These are phyloP conservation scores for Pogonus chalceus DNA, from an alignment of 1,140 invertebrate species.

Conservation along the genomic window DNA sequence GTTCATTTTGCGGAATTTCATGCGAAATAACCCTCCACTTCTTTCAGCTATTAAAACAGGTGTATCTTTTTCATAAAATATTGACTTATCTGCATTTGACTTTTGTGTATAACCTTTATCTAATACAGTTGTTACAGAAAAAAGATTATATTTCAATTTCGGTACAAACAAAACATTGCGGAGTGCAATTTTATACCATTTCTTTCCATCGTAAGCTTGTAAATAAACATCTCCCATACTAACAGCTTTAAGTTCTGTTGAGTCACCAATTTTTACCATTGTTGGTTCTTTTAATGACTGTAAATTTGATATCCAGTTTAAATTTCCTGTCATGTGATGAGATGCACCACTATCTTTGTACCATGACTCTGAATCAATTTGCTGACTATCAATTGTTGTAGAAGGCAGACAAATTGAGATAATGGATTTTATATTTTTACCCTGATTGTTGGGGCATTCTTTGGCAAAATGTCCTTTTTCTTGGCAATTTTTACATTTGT, in stretches of 20 bases:
- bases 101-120: too few species aligned
- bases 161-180: background rate
- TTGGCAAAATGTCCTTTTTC: conserved; percentile 15
- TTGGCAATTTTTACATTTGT: conserved; percentile 17
- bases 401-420: too few species aligned
- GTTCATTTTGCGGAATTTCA: too few species aligned
- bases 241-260: background rate
- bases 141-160: too few species aligned
- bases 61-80: too few species aligned
- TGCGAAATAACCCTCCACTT: too few species aligned
- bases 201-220: background rate
- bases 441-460: background rate
- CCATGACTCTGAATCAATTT: background rate
- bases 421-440: background rate
- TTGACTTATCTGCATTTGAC: too few species aligned
- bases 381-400: too few species aligned
- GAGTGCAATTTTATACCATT: background rate
- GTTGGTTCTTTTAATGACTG: background rate
- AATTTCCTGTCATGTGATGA: background rate
- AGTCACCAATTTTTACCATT: background rate
- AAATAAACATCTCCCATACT: background rate
- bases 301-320: background rate
- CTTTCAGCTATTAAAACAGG: too few species aligned
- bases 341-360: background rate
- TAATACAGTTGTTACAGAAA: too few species aligned